A percentile compares a stretch with the other conserved stretches of the same genome.
phyloP scores from a whole-genome alignment of 2,797 vertebrate species.

The Epinephelus malabaricus region DNA sequence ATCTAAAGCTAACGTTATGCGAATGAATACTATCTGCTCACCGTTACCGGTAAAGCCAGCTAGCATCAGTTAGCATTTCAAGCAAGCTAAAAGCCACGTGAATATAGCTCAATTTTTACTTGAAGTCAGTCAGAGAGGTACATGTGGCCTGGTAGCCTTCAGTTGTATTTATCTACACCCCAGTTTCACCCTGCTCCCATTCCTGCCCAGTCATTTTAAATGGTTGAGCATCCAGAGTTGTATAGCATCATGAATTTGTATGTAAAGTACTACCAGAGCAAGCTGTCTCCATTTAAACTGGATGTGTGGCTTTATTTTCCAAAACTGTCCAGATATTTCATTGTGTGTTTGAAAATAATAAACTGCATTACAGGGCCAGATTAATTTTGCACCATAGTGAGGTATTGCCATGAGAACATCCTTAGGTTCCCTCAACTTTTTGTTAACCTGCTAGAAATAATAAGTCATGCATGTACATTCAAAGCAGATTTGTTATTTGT shows the following conservation, averaged over 20 bases:
- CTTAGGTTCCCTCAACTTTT: background rate
- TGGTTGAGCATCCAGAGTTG: background rate
- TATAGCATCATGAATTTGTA: background rate
- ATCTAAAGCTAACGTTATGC: accelerated
- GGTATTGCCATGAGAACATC: too few species aligned
- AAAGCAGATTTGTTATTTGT: too few species aligned
- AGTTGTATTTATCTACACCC: accelerated
- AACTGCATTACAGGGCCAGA: too few species aligned
- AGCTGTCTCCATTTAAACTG: accelerated
- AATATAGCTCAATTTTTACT: background rate
- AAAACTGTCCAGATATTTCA: background rate
- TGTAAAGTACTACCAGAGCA: background rate
- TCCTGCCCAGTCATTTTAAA: background rate
- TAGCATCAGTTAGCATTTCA: constrained; percentile 30
- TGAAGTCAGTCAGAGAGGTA: accelerated
- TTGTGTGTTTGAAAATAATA: too few species aligned
- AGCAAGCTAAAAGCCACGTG: constrained; percentile 30
- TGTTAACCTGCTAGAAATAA: too few species aligned
- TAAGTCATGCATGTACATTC: background rate
- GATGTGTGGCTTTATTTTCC: accelerated
- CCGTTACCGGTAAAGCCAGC: background rate
- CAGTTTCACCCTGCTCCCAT: accelerated
- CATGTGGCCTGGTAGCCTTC: accelerated
- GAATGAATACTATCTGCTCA: too few species aligned
- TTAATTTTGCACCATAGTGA: background rate